Evolutionary conservation across 2,113 vertebrate genomes (phyloP), one percentile per base, ranked within the genome.

Genomic region (Dermatemys mawii): DNA sequence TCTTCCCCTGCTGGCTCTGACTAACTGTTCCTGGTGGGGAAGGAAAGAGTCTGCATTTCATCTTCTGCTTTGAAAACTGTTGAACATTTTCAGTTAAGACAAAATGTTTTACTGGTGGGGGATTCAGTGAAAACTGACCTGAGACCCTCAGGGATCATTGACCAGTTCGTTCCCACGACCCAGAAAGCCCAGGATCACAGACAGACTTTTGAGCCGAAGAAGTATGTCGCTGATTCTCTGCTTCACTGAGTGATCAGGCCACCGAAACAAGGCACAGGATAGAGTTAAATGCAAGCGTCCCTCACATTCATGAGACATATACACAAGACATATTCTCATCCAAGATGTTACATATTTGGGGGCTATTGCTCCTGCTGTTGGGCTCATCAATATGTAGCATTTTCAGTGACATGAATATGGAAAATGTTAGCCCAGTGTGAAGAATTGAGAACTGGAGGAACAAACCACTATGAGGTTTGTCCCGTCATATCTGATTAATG

Each of bases 1-100:
- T 96, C 95, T 95, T 81, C 92, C n/a, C n/a, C n/a, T n/a, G n/a
- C 93, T 90, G 94, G 93, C 90, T 97, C 86, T 95, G 96, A 96
- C 96, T 96, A 96, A 95, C 89, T 96, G 96, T 95, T 95, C 88
- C 95, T 95, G 88, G 86, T 44, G 90, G 85, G 85, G 95, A 94
- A 95, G 89, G 46, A 78, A 94, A 82, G 79, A 73, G 88, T 97
- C 86, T 81, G 91, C 91, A 96, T 96, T 96, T 81, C 79, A 86
- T 90, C 89, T 84, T 76, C 90, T 78, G 54, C 93, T 95, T 93
- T 96, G 91, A 94, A 96, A 96, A 90, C 94, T 85, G 92, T 94
- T 91, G 92, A 53, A 38, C 41, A 21, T 96, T 97, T 90, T 84
- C 76, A 29, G 48, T 93, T 95, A 97, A 97, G 90, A 96, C 96